Base-by-base conservation (phyloP, 1,140 invertebrate species). In the Macrobrachium nipponense region DNA sequence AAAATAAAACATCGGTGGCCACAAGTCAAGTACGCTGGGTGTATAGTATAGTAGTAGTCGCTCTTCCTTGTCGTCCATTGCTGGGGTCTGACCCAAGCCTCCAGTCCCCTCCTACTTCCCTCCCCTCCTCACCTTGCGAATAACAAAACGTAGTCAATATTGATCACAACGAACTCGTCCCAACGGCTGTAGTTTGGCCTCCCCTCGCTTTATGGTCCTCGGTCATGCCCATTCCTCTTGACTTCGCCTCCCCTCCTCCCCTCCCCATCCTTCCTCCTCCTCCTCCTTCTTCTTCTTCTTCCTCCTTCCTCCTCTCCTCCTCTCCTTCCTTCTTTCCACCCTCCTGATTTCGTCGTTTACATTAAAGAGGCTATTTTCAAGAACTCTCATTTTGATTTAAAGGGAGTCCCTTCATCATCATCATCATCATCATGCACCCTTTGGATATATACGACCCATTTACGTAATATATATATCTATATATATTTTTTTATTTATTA, bases 131-230 rank as follows among this genome's bases (percentile, higher is more conserved):
- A 85, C 82, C 82, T 85, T 85, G 82, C 76, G 76, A 79, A 79
- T 79, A 79, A n/a, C n/a, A n/a, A 62, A 85, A 79, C 83, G 73
- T 78, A 86, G 77, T 80, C 83, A 86, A 86, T 86, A 86, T 86
- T 86, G 83, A 86, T 86, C 77, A 86, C 83, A 61, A 51, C 20
- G 5, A 20, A 23, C 44, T 60, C 18, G 72, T 43, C 15, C 36
- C 58, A 23, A 51, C 43, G 64, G 27, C 59, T 36, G 17, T 23
- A 59, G n/a, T 12, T 20, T 14, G 51, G 23, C 59, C 14, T n/a
- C 12, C 18, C 14, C 17, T 51, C 23, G 6, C 23, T 62, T 23
- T 20, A 12, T 23, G 23, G 17, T 7, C 59, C 23, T 59, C 59
- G 6, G 7, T 15, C 59, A 11, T 14, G 18, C 44, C 76, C 1